Base-by-base conservation (phyloP, 2,113 vertebrate species). In the Strix aluco region DNA sequence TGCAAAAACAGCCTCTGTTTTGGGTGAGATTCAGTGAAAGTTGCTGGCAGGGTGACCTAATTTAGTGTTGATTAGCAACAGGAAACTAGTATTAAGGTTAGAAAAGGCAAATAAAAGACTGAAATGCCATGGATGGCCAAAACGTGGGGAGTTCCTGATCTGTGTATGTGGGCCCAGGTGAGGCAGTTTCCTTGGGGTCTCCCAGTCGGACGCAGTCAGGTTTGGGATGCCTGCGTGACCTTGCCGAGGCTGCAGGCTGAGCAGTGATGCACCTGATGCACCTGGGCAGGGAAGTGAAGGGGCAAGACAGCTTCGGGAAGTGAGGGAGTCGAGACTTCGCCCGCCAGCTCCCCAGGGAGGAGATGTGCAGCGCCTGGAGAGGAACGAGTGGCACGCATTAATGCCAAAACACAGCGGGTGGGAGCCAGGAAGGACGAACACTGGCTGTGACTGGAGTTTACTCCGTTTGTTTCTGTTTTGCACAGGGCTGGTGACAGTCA, bases 321-420 rank as follows among this genome's bases (percentile, higher is more conserved):
- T 2, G 8, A 62, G 17, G 34, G 15, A 66, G 27, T 36, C 36
- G 32, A 0, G 0, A 34, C 27, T 90, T 83, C 5, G 6, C 30
- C 40, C 3, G 1, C 7, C 51, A 46, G 13, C 25, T 58, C 12
- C 25, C 13, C 13, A 15, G 38, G 36, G 42, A 71, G 27, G 32
- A 88, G 57, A 47, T 44, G 17, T 0, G 11, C 4, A 12, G 23
- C 0, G 0, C n/a, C 17, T 30, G 25, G 34, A 75, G 73, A 55
- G 8, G 11, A 77, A n/a, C 2, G 19, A 49, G 38, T 6, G 20
- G 11, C 1, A 0, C 2, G 1, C 13, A 9, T 46, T 26, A 72
- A 55, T 36, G 54, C 47, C 9, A 3, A 70, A 90, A 80, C 23
- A 29, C 32, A 34, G 25, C 1, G 1, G 15, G 74, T 7, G 7